These are phyloP conservation scores for Hipposideros larvatus DNA, from an alignment of 2,797 vertebrate species.

Conservation along the genomic window DNA sequence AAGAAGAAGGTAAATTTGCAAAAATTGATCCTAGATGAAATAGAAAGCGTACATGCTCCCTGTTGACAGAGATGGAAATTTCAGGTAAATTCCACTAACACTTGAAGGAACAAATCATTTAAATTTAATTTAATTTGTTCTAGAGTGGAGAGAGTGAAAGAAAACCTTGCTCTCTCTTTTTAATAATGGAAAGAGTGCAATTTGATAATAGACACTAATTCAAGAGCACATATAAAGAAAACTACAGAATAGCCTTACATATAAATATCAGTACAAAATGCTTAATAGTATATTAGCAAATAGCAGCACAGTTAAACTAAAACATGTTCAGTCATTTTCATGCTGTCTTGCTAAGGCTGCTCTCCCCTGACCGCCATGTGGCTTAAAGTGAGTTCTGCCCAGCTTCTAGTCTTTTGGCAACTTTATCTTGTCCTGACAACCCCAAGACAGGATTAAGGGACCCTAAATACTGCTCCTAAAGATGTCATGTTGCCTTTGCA, in stretches of 20 bases:
- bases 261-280: background rate
- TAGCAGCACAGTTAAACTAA: background rate
- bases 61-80: background rate
- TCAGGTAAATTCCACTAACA: background rate
- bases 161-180: background rate
- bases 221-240: background rate
- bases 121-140: slow-evolving; percentile 2
- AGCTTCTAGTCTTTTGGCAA: background rate
- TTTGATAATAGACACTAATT: background rate
- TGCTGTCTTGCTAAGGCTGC: background rate
- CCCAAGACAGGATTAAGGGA: background rate
- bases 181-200: background rate
- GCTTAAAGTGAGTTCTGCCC: background rate
- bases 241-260: background rate
- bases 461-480: background rate
- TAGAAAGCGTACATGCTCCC: background rate
- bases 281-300: background rate
- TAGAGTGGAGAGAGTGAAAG: background rate
- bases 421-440: background rate
- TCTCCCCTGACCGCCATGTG: background rate
- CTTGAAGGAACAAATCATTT: background rate
- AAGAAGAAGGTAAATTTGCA: background rate
- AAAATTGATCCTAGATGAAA: background rate
- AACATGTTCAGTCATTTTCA: background rate
- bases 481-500: background rate